These are phyloP conservation scores for Propsilocerus akamusi DNA, from an alignment of 1,140 invertebrate species.

Conservation along the genomic window DNA sequence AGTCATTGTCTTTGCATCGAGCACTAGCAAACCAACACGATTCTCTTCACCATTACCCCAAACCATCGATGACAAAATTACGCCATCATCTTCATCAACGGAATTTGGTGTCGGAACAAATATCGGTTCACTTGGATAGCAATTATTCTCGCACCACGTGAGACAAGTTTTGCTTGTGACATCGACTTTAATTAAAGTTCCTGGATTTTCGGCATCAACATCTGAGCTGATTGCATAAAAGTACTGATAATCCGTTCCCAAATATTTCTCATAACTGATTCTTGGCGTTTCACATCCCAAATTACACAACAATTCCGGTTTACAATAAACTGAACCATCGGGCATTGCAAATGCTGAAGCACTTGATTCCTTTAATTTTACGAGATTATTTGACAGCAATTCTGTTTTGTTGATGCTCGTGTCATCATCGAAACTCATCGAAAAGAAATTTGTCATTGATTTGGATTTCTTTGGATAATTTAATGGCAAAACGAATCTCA, in stretches of 20 bases:
- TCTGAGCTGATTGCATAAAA: constrained; percentile 82
- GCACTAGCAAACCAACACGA: constrained; percentile 42
- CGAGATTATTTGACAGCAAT: constrained; percentile 25
- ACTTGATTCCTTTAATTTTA: constrained; percentile 25
- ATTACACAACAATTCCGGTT: constrained; percentile 46
- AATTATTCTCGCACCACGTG: constrained; percentile 51
- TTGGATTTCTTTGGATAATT: constrained; percentile 7
- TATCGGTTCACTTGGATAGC: constrained; percentile 73
- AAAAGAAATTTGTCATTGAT: constrained; percentile 6
- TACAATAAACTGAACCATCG: constrained; percentile 30
- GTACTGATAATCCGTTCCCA: constrained; percentile 54
- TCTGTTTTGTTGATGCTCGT: constrained; percentile 6
- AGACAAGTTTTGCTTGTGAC: constrained; percentile 35
- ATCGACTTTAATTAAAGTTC: constrained; percentile 65
- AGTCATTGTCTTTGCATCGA: constrained; percentile 43
- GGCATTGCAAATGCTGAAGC: constrained; percentile 29
- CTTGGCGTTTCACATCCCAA: constrained; percentile 69
- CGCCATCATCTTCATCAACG: constrained; percentile 53
- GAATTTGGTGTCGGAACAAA: constrained; percentile 54
- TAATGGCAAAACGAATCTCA: constrained; percentile 50
- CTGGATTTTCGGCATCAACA: constrained; percentile 61
- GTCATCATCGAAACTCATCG: constrained; percentile 9
- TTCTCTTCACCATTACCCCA: constrained; percentile 37
- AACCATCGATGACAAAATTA: constrained; percentile 47
- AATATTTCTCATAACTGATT: constrained; percentile 49